These are phyloP conservation scores for Cremastobaeus sp. DNA, from an alignment of 2,888 invertebrate species.

Conservation along the genomic window DNA sequence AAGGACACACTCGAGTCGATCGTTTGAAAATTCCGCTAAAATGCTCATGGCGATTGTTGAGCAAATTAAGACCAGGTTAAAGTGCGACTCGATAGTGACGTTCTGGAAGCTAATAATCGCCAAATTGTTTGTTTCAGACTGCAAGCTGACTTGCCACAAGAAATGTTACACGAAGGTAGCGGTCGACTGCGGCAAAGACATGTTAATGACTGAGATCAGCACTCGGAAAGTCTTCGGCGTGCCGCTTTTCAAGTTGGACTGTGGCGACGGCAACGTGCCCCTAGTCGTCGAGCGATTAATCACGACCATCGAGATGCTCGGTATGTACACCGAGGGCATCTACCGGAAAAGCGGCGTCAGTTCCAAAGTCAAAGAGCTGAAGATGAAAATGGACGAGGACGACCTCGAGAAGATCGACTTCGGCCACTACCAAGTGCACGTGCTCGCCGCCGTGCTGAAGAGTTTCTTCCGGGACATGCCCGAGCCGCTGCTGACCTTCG, in stretches of 20 bases:
- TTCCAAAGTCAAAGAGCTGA: constrained; percentile 89
- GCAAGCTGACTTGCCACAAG: constrained; percentile 95
- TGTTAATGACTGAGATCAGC: constrained; percentile 77
- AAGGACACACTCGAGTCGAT: no score
- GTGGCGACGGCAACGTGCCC: constrained; percentile 89
- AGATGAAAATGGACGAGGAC: constrained; percentile 86
- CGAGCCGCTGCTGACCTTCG: constrained; percentile 94
- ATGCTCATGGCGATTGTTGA: no score
- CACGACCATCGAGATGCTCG: constrained; percentile 93
- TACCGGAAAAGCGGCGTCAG: constrained; percentile 95
- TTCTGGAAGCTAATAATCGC: no score
- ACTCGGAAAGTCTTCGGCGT: constrained; percentile 88
- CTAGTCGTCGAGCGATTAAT: constrained; percentile 92
- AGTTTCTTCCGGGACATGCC: constrained; percentile 94
- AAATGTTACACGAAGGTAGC: constrained; percentile 91
- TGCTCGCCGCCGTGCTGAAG: constrained; percentile 93
- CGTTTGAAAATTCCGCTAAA: no score
- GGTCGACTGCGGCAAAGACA: constrained; percentile 80
- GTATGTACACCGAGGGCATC: constrained; percentile 94
- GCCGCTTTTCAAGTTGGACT: constrained; percentile 85
- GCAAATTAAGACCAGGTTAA: neutral
- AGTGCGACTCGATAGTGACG: no score
- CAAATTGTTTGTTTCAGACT: constrained; percentile 79
- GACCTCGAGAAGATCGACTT: constrained; percentile 86
- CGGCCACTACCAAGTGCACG: constrained; percentile 89